Percentiles rank a stretch among this genome's conserved stretches.
Conservation (phyloP, 2,797 vertebrate species). For the Mallotus villosus region DNA sequence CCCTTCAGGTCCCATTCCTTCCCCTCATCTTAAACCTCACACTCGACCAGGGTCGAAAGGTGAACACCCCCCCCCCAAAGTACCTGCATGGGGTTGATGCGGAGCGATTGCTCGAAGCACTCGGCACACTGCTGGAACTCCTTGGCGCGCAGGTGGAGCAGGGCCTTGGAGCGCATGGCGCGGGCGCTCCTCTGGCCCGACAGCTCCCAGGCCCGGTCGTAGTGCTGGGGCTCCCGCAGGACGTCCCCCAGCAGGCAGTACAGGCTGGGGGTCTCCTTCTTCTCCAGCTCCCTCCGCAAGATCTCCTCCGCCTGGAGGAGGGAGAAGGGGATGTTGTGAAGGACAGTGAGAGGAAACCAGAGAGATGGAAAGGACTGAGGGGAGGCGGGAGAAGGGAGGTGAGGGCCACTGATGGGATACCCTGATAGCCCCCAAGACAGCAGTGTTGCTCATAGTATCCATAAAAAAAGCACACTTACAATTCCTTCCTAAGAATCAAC, state of each 20-base stretch:
- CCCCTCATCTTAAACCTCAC: neutral
- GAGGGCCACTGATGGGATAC: neutral
- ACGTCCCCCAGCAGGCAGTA: constrained; percentile 95
- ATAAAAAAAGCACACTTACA: constrained; percentile 7
- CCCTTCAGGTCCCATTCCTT: neutral
- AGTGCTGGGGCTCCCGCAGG: constrained; percentile 84
- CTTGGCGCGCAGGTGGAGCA: constrained; percentile 84
- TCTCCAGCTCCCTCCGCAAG: constrained; percentile 85
- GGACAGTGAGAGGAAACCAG: neutral
- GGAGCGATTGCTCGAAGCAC: constrained; percentile 88
- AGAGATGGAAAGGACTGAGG: neutral
- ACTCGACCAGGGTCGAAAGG: neutral
- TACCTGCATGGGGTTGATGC: constrained; percentile 92
- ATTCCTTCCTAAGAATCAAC: constrained; percentile 22
- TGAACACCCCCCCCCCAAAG: neutral
- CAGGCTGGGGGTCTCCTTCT: constrained; percentile 84
- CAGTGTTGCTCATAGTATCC: constrained; percentile 10
- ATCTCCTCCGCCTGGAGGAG: constrained; percentile 88
- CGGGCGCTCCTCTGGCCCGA: constrained; percentile 85
- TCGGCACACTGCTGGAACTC: constrained; percentile 84
- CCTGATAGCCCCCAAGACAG: neutral
- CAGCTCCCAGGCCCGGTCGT: constrained; percentile 91
- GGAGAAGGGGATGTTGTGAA: neutral
- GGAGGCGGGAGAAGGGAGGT: neutral
- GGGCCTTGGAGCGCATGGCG: constrained; percentile 91